phyloP scores from a whole-genome alignment of 2,888 invertebrate species.

The Epistrophe grossulariae region DNA sequence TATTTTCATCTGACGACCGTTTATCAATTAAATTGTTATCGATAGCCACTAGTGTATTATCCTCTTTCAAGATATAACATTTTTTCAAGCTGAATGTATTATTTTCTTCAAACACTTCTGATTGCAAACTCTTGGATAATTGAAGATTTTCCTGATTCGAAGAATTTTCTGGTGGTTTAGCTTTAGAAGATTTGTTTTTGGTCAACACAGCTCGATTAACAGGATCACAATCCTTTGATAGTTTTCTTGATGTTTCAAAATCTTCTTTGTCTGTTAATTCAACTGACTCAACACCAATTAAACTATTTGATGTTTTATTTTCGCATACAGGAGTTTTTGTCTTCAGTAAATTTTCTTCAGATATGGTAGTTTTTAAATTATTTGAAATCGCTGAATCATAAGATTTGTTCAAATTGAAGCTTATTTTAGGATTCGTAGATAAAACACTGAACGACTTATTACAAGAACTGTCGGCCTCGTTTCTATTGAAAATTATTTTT shows the following conservation, averaged over 20 bases:
- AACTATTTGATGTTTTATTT: not conserved
- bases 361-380: not conserved
- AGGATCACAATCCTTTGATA: not conserved
- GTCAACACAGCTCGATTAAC: not conserved
- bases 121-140: not conserved
- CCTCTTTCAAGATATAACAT: not conserved
- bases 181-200: not conserved
- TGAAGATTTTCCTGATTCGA: not conserved
- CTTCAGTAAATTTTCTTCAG: not conserved
- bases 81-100: not conserved
- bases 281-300: not conserved
- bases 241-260: not conserved
- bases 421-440: not conserved
- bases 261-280: not conserved
- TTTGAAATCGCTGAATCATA: not conserved
- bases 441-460: not conserved
- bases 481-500: not conserved
- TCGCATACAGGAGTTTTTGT: not conserved
- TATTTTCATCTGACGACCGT: not conserved
- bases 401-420: not conserved
- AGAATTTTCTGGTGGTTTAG: not conserved
- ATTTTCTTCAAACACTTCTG: not conserved
- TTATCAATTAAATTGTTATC: not conserved
- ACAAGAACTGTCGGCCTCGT: not conserved
- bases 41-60: not conserved